These are phyloP conservation scores for Brachyhypopomus occidentalis DNA, from an alignment of 2,113 vertebrate genomes.

Conservation along the genomic window DNA sequence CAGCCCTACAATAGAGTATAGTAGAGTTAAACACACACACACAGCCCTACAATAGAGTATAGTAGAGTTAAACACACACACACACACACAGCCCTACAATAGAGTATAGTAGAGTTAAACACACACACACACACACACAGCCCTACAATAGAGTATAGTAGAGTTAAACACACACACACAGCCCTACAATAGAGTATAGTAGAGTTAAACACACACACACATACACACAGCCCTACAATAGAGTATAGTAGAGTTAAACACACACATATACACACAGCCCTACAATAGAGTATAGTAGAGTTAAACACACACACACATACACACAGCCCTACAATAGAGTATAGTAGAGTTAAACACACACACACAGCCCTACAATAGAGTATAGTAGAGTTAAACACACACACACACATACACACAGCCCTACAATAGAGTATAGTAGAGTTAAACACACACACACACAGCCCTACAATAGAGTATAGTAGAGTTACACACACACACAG, in stretches of 20 bases:
- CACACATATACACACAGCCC: background rate
- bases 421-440: too few relatives aligned
- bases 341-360: background rate
- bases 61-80: background rate
- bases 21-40: background rate
- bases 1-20: too few relatives aligned
- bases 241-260: background rate
- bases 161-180: conserved; percentile 67
- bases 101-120: too few relatives aligned
- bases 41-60: background rate
- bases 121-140: too few relatives aligned
- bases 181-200: conserved; percentile 77
- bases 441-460: conserved; percentile 35
- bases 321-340: background rate
- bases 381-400: background rate
- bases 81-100: too few relatives aligned
- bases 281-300: background rate
- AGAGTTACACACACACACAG: background rate
- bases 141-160: too few relatives aligned
- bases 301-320: background rate
- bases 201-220: conserved; percentile 19
- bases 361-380: conserved; percentile 43
- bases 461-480: too few relatives aligned
- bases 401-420: background rate
- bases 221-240: conserved; percentile 8